Base-by-base conservation (phyloP, 2,113 vertebrate genomes). In the Eretmochelys imbricata region DNA sequence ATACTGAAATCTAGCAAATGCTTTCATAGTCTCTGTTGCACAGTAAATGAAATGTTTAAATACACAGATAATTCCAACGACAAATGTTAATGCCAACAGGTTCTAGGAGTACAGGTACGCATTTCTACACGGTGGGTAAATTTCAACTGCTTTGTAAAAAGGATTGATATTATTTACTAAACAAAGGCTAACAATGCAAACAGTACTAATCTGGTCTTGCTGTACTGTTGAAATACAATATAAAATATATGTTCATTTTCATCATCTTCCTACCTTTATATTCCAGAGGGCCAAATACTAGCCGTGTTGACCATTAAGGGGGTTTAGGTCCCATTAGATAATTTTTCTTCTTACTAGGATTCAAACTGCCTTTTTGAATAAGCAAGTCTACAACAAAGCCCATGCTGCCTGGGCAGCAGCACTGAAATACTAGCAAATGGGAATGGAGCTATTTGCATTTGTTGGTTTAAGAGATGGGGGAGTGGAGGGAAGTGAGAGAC, bases 331-430 rank as follows among this genome's bases (percentile, higher is more conserved):
- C 80, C 96, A 97, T 90, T 96, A 95, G 89, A 88, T 95, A 94
- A 91, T 83, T 86, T 96, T 97, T 83, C 91, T 98, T 97, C 96
- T 97, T 97, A 95, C 76, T 94, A 95, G 84, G 82, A 97, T 96
- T 95, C 96, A 96, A 97, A 96, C 89, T 22, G 88, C 55, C 95
- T 92, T 93, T 96, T 94, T 85, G 88, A 97, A 90, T 82, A 96
- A 97, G 93, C 84, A 82, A 97, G 83, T 95, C 96, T 97, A 98
- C 97, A 98, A 98, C 98, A 98, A 99, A 99, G 98, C 97, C 96
- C 97, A 98, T 38, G 92, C 93, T 98, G 98, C 97, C 92, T 5
- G 82, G 90, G 96, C 96, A 97, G 98, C 86, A 94, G 98, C 93
- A 93, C 69, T 8, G 93, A 97, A 96, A 97, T 55, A 95, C 95